Evolutionary conservation across 2,888 invertebrate genomes (phyloP), one percentile per base, ranked within the genome.

Genomic region (Rhimphoctona megacephalus): DNA sequence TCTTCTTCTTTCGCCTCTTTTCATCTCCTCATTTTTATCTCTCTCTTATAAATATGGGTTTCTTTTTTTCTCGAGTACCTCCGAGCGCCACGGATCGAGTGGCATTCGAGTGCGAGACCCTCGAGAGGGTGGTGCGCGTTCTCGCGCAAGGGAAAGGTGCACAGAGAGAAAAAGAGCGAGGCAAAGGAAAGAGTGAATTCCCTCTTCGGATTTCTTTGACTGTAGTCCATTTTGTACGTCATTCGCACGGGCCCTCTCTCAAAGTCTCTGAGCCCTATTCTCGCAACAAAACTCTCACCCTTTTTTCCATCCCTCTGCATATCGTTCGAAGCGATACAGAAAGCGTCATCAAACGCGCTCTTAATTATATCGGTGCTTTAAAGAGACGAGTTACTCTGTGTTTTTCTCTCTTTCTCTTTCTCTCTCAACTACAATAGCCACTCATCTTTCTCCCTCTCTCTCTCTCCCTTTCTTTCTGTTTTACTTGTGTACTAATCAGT

Each of bases 401-500:
- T 66, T 33, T 64, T 52, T 57, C 54, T 69, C 11, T 87, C 76
- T 64, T 30, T 64, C 72, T 49, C 67, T 70, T 36, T 64, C 57
- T 67, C 67, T 73, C 25, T 74, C 17, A 70, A 54, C 46, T 46
- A 73, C 78, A 73, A 78, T 74, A 46, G 64, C 78, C 74, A 84
- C 67, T 79, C 67, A 57, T 73, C 39, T 64, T 49, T 57, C 69
- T 77, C 70, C 39, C 8, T 67, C 69, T 36, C 80, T 73, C 54
- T 69, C 76, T 77, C 54, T 57, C 17, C 52, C 52, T 46, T 77
- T 77, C 54, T 61, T 66, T 61, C 22, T 76, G 67, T 69, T 82
- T 85, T 88, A 88, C 89, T 89, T 85, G 83, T 81, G 74, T 83
- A 83, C 88, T 89, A 89, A 90, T 90, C 88, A 88, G 90, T 90